Base-by-base conservation (phyloP, 2,888 invertebrate species). In the Idaea straminata region DNA sequence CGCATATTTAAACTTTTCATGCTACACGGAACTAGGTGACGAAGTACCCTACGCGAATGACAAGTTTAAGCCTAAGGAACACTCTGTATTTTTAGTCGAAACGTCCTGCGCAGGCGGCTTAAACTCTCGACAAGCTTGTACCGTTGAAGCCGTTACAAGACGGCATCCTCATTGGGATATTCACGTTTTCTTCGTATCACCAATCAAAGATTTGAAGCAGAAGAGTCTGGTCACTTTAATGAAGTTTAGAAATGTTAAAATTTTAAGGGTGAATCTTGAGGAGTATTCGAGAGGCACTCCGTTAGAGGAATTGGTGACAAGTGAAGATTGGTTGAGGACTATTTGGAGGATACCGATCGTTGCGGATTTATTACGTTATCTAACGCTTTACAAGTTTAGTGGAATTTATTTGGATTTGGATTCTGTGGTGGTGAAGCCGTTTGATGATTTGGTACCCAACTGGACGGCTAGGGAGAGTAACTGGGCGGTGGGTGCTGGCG, bases 401-500 rank as follows among this genome's bases (percentile, higher is more conserved):
- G 97, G 97, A 0, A 95, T 96, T 62, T 97, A 96, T 79, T 83
- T 97, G 63, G 97, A 97, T 77, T 86, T 96, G 72, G 97, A 97
- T 81, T 94, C 96, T 3, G 92, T 97, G 16, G 94, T 96, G 3
- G 93, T 94, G 57, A 95, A 94, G 72, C 87, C 93, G 5, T 79
- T 96, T 59, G 91, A 93, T 25, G 80, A 86, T 3, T 79, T 96
- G 63, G 87, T 80, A 0, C 83, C 82, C n/a, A 95, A 96, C 81
- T 95, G 94, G 84, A 94, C 94, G 0, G 95, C 95, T 0, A 95
- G 94, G 3, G 95, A 95, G 64, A 94, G 95, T 83, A 88, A 71
- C 80, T 82, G 5, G 83, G 86, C 93, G 64, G 93, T 96, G 0
- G 96, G 95, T 0, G 95, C 95, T 0, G 96, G 96, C 0, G 94